Evolutionary conservation across 2,113 vertebrate species (phyloP), one percentile per base, ranked within the genome.

Genomic region (Oncorhynchus nerka): DNA sequence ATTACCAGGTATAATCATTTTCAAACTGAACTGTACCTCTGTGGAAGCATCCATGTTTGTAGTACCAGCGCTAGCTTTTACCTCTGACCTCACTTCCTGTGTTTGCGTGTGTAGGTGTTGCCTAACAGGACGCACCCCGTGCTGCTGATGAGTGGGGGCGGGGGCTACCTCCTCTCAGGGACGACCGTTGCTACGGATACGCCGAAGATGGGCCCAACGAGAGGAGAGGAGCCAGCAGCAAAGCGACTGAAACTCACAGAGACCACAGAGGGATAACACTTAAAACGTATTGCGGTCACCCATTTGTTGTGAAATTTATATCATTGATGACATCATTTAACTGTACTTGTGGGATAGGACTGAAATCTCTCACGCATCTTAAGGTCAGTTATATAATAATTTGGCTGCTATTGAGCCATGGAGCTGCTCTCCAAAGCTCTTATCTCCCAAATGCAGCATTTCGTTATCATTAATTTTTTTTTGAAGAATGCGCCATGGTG

Each of bases 71-170:
- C 7, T 28, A 55, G 3, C 57, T 59, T 19, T 59, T 8, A 28
- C 24, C 51, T 22, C 57, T 11, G 4, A 34, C 28, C 28, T 6
- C 20, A 13, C 30, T 22, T 20, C 70, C 13, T 71, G 22, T 79
- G 49, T 78, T 11, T 79, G 71, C 68, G 1, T 77, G 85, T 24
- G 26, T 61, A 99, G 97, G 95, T 99, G 76, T 88, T 99, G 85
- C 96, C 96, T 7, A 96, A 99, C 88, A 94, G 98, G 87, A 99
- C 97, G 66, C 97, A 98, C 87, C 98, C 98, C 1, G 89, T 95
- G 84, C 90, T 99, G 71, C 93, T 95, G 70, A 99, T 99, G 96
- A 99, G 96, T 0, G 96, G 97, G 13, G 96, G 95, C 0, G 96
- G 97, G 9, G 98, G 98, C 1, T 99, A 96, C 90, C 87, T 99